Conservation (phyloP, 2,113 vertebrate species). For the Myrmophylax atrothorax region DNA sequence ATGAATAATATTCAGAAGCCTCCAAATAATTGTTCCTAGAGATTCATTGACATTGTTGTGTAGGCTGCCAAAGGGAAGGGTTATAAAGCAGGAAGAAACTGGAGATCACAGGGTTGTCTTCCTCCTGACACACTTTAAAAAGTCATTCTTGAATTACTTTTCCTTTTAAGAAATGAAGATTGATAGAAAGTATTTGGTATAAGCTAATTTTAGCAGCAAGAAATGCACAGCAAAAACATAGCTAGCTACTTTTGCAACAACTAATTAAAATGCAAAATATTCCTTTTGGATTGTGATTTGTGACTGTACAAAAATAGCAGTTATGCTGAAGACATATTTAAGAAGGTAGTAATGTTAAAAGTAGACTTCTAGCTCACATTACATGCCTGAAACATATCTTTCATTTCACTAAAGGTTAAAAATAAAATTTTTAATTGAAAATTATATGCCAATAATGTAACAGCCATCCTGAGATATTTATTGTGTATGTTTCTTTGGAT, state of each 20-base stretch:
- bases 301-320: neutral
- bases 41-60: slow-evolving; percentile 23
- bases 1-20: slow-evolving; percentile 40
- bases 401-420: neutral
- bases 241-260: slow-evolving; percentile 9
- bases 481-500: neutral
- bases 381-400: neutral
- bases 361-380: neutral
- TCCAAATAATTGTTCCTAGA: slow-evolving; percentile 24
- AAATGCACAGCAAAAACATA: slow-evolving; percentile 7
- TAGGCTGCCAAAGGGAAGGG: neutral
- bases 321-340: neutral
- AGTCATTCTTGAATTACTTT: neutral
- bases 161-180: neutral
- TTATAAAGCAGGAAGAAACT: neutral
- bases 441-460: neutral
- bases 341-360: neutral
- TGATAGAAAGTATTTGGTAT: neutral
- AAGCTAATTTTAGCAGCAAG: neutral
- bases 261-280: neutral
- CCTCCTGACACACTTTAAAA: neutral
- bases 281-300: neutral
- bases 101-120: neutral
- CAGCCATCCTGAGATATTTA: neutral
- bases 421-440: neutral